phyloP scores from a whole-genome alignment of 2,797 vertebrate species.

The Pelochelys cantorii region DNA sequence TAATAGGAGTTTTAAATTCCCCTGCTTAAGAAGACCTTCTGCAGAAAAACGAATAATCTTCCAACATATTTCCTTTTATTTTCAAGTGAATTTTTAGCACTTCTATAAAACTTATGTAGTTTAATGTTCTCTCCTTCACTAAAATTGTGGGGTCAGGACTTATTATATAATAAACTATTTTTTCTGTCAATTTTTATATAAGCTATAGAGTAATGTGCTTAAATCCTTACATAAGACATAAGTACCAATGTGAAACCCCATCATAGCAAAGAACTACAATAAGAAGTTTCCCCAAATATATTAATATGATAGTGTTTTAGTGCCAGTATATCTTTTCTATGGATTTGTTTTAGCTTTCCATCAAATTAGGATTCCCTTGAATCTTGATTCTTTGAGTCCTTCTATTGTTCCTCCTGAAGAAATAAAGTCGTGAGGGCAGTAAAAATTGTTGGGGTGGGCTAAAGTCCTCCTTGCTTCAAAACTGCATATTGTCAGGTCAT shows the following conservation, averaged over 20 bases:
- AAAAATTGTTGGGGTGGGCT: fast-evolving
- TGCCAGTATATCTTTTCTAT: background rate
- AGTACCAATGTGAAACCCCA: background rate
- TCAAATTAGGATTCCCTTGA: background rate
- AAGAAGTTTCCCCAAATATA: background rate
- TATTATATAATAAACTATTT: background rate
- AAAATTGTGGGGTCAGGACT: background rate
- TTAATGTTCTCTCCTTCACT: too few relatives aligned
- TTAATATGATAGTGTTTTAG: background rate
- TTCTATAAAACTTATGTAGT: background rate
- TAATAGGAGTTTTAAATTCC: background rate
- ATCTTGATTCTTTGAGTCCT: background rate
- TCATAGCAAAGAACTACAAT: background rate
- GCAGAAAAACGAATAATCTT: background rate
- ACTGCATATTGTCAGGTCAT: background rate
- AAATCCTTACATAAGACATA: background rate
- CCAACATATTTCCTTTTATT: background rate
- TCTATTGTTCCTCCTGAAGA: background rate
- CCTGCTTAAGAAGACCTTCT: background rate
- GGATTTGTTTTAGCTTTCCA: background rate
- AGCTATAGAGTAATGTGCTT: background rate
- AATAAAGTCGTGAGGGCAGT: background rate
- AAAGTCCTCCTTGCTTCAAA: background rate
- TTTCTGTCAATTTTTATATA: background rate
- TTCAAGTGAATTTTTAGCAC: background rate